These are phyloP conservation scores for Dioctria rufipes DNA, from an alignment of 2,888 invertebrate species.

Conservation along the genomic window DNA sequence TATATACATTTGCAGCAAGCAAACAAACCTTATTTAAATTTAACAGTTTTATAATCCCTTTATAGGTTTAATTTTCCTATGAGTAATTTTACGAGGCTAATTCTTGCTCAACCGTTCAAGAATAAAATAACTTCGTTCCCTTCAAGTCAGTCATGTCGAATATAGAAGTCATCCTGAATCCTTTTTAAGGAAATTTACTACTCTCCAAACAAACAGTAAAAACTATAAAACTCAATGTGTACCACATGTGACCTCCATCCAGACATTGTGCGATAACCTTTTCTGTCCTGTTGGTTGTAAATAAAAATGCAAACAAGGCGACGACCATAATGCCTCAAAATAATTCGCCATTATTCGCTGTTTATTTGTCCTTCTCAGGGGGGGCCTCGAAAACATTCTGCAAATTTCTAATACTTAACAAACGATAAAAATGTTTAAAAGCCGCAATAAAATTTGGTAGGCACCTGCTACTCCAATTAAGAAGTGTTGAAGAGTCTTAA, in stretches of 20 bases:
- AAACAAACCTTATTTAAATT: no score
- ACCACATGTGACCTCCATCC: constrained; percentile 56
- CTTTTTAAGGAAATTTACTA: constrained; percentile 41
- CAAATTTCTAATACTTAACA: constrained; percentile 55
- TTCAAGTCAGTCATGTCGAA: neutral
- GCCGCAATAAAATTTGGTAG: constrained; percentile 52
- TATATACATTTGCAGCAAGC: no score
- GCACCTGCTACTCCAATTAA: constrained; percentile 57
- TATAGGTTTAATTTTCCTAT: constrained; percentile 43
- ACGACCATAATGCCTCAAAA: constrained; percentile 54
- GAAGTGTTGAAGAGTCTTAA: constrained; percentile 8
- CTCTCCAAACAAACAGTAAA: constrained; percentile 54
- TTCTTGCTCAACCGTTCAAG: neutral
- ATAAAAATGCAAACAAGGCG: constrained; percentile 57
- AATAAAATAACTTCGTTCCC: constrained; percentile 23
- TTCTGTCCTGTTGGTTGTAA: constrained; percentile 46
- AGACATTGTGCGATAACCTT: constrained; percentile 22
- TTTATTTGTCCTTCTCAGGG: constrained; percentile 53
- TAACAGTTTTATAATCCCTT: constrained; percentile 13
- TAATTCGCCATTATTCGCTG: constrained; percentile 58
- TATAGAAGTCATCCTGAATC: constrained; percentile 6
- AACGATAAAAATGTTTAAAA: constrained; percentile 56
- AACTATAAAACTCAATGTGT: constrained; percentile 54
- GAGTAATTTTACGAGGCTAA: constrained; percentile 38
- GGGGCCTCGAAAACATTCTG: constrained; percentile 24